These are phyloP conservation scores for Rachycentron canadum DNA, from an alignment of 2,797 vertebrate genomes.

Conservation along the genomic window DNA sequence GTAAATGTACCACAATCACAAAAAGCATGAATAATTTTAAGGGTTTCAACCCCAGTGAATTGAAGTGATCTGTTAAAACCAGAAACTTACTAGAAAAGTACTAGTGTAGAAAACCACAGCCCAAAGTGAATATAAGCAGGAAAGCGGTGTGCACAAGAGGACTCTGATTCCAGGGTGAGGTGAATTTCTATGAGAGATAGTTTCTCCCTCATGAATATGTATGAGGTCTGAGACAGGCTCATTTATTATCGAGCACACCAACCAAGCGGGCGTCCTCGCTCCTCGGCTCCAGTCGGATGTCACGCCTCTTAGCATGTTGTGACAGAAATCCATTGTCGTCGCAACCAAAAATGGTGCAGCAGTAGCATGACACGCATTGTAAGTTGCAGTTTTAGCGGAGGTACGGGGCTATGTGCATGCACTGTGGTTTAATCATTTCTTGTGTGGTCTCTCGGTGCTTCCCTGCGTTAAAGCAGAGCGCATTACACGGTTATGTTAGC, in stretches of 20 bases:
- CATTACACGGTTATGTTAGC: conserved; percentile 40
- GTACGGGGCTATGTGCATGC: conserved; percentile 43
- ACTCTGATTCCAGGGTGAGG: background rate
- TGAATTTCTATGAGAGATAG: background rate
- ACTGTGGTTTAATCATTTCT: conserved; percentile 2
- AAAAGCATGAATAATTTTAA: background rate
- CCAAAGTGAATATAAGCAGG: background rate
- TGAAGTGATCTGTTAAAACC: background rate
- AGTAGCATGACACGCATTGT: conserved; percentile 73
- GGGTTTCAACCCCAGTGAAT: too few species aligned
- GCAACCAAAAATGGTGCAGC: conserved; percentile 79
- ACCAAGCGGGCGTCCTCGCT: conserved; percentile 41
- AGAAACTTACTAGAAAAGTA: background rate
- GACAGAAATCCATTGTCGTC: conserved; percentile 51
- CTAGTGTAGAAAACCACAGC: background rate
- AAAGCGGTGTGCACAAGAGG: too few species aligned
- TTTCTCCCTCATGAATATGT: conserved; percentile 7
- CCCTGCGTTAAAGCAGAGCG: conserved; percentile 27
- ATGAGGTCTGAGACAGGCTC: conserved; percentile 13
- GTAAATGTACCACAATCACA: too few species aligned
- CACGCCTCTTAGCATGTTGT: conserved; percentile 59
- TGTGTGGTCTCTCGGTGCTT: conserved; percentile 11
- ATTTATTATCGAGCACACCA: background rate
- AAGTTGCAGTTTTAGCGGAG: conserved; percentile 47
- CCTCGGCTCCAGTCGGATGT: conserved; percentile 25